Conservation (phyloP, 2,113 vertebrate genomes). For the Suricata suricatta region DNA sequence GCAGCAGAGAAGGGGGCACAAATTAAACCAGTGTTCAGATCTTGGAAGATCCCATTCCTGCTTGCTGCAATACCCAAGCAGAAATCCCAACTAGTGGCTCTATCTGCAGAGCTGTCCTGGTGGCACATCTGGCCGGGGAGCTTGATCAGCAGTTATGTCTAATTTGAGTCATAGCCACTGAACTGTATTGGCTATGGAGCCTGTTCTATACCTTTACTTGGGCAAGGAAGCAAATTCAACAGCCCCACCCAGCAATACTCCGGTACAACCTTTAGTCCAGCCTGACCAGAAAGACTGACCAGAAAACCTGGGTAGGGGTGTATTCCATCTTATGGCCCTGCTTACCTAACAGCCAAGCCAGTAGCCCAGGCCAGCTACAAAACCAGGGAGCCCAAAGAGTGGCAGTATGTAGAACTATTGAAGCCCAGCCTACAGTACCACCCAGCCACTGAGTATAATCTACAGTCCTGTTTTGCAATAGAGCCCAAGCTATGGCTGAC, state of each 20-base stretch:
- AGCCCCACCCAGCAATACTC: neutral
- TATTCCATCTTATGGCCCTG: neutral
- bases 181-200: neutral
- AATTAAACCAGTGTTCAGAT: neutral
- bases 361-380: neutral
- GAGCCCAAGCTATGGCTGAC: neutral
- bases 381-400: neutral
- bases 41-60: neutral
- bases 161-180: neutral
- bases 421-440: neutral
- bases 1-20: neutral
- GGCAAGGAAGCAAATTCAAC: neutral
- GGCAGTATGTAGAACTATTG: neutral
- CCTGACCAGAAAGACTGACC: neutral
- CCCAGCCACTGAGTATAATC: neutral
- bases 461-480: neutral
- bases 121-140: neutral
- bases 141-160: neutral
- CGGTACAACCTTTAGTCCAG: neutral
- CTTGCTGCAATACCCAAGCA: neutral
- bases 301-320: neutral
- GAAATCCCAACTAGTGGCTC: neutral
- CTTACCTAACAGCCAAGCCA: neutral
- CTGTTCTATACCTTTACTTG: neutral
- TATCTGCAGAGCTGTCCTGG: neutral